Evolutionary conservation across 2,797 vertebrate species (phyloP), one percentile per base, ranked within the genome.

Genomic region (Sarcophilus harrisii): DNA sequence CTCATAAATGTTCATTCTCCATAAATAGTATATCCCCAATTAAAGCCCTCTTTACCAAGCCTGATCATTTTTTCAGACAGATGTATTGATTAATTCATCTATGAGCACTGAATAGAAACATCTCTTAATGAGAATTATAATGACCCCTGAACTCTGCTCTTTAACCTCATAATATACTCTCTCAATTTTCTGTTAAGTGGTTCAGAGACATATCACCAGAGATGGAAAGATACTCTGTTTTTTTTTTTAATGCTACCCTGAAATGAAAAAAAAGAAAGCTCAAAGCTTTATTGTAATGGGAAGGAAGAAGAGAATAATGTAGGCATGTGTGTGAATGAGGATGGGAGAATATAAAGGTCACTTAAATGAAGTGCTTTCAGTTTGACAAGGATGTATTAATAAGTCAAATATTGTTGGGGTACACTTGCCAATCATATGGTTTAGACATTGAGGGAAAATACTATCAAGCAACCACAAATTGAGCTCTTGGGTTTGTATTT

Each of bases 111-210:
- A 97, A 97, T 97, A 98, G 98, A 98, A 98, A 98, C 96, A 98
- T 98, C 97, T 97, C 98, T 98, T 99, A 98, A 99, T 98, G 98
- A 99, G 98, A 98, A 98, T 98, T 96, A 98, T 98, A 98, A 97
- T 58, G 97, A 98, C 98, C 98, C 97, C 96, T 96, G 98, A 98
- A 98, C 98, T 96, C 97, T 98, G 97, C 97, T 98, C 98, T 98
- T 98, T 98, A 96, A 98, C 98, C 97, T 96, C n/a, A 95, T 98
- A 98, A 98, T 98, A 98, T 96, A 97, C 96, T 97, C 98, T 98
- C 98, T 98, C 98, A 97, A 97, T 98, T 98, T 98, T 98, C 98
- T 98, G 98, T 98, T 98, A 98, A 98, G 98, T 98, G 97, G 97
- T 96, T 96, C 94, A 95, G 97, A 96, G 96, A 96, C 96, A 94